Base-by-base conservation (phyloP, 2,888 invertebrate species). In the Notodonta ziczac region DNA sequence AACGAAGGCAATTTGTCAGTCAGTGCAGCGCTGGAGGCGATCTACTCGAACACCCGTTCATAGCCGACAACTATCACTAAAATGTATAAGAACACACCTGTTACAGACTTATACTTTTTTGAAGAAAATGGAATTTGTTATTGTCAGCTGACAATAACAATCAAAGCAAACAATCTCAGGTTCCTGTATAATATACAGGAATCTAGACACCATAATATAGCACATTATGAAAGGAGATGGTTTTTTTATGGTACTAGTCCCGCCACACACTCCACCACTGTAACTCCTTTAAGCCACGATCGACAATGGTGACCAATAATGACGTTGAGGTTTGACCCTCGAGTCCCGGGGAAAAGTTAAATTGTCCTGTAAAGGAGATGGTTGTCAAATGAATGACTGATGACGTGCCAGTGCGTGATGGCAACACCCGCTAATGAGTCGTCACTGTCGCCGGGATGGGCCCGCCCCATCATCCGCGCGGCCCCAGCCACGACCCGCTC, bases 1-100 rank as follows among this genome's bases (percentile, higher is more conserved):
- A 93, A 91, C 79, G 89, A 93, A 90, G 86, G 81, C 87, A 91
- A 90, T 91, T 89, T 87, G 72, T 74, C 77, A 81, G 77, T 87
- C 85, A 84, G 56, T 62, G 40, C 60, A 71, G 66, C 72, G 72
- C 74, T 67, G 63, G 69, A 70, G 76, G 80, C 73, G 54, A 61
- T 66, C 58, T 66, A 54, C 61, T 54, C 14, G 35, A 54, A n/a
- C 54, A 54, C 54, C 46, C 63, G 59, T 65, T 58, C 58, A 52
- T 59, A 59, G 60, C 56, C 62, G 44, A 59, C 16, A 35, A 60
- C 60, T 56, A 59, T 48, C 62, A 60, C 35, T 24, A 63, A 53
- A 8, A 46, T 10, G 46, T 54, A 56, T 44, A 46, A 48, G 16
- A 16, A n/a, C 10, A n/a, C 6, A 32, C 52, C 52, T 52, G 32